These are phyloP conservation scores for Dendrophyllia cribrosa DNA, from an alignment of 64 coral and sea anemone genomes.

Conservation along the genomic window DNA sequence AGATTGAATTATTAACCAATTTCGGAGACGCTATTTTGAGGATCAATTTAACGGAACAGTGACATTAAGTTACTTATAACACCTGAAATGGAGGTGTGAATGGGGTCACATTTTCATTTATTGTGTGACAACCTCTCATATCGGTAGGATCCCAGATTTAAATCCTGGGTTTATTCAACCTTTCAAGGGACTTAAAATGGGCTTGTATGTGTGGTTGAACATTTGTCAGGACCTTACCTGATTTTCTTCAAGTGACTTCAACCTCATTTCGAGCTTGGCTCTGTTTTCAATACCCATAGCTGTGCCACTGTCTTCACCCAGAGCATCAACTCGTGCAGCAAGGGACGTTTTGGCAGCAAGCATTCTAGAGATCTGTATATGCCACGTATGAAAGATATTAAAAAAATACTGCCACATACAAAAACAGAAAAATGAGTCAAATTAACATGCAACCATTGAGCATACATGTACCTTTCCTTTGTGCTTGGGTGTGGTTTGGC, in stretches of 20 bases:
- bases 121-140: too few species aligned
- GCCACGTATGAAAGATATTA: not conserved
- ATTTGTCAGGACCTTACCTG: constrained; percentile 48
- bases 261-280: constrained; percentile 88
- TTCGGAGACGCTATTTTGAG: too few species aligned
- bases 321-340: constrained; percentile 88
- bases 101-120: too few species aligned
- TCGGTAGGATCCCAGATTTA: too few species aligned
- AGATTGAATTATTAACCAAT: too few species aligned
- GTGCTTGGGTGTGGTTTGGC: constrained; percentile 88
- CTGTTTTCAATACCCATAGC: constrained; percentile 89
- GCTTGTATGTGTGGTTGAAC: too few species aligned
- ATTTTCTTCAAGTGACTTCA: constrained; percentile 87
- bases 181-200: too few species aligned
- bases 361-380: constrained; percentile 92
- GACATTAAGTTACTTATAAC: too few species aligned
- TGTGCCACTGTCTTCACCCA: constrained; percentile 84
- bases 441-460: not conserved
- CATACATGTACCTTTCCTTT: constrained; percentile 88
- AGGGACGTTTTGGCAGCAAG: constrained; percentile 92
- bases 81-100: too few species aligned
- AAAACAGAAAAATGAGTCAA: too few species aligned
- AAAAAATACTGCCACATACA: not conserved
- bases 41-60: too few species aligned
- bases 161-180: too few species aligned